These are phyloP conservation scores for mouse (Mus musculus) DNA, from an alignment of 2,113 vertebrate genomes.

Conservation along the genomic window GRCm39 chr16:12260501-12261000, in stretches of 20 bases:
- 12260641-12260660: not conserved
- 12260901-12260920: not conserved
- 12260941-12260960: not conserved
- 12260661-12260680: not conserved
- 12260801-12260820: not conserved
- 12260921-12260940: not conserved
- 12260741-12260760: not conserved
- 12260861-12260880: not conserved
- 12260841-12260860: not conserved
- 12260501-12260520: slow-evolving; percentile 61
- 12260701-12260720: not conserved
- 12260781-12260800: not conserved
- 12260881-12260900: not conserved
- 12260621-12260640: not conserved
- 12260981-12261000: not conserved
- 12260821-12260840: not conserved
- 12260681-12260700: not conserved
- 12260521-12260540: slow-evolving; percentile 25
- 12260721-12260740: not conserved
- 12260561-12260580: not conserved
- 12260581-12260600: not conserved
- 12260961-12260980: not conserved
- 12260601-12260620: not conserved
- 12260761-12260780: not conserved
- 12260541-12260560: not conserved